Conservation (phyloP, 35 echinoderm and acorn worm species). For the Hemicentrotus pulcherrimus region DNA sequence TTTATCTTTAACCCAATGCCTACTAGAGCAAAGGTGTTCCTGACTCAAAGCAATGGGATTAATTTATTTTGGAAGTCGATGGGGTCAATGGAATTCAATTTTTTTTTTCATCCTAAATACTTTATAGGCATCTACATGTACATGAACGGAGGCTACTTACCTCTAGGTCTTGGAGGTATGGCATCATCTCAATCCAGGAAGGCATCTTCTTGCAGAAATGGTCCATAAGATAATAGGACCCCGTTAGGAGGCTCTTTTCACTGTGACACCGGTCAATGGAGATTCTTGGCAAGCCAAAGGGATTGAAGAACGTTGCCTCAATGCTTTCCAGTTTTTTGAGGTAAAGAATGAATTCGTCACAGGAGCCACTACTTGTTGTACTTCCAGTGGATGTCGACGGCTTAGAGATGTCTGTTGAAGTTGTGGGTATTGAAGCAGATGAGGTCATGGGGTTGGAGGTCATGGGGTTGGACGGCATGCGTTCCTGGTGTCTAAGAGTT, state of each 20-base stretch:
- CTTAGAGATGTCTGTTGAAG: not conserved
- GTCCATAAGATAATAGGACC: slow-evolving; percentile 60
- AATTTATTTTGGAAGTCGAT: no score
- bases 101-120: no score
- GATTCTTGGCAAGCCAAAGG: slow-evolving; percentile 36
- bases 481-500: not conserved
- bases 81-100: no score
- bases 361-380: slow-evolving; percentile 39
- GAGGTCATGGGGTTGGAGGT: not conserved
- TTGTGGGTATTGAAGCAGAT: not conserved
- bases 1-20: no score
- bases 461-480: not conserved
- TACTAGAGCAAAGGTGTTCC: no score
- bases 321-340: slow-evolving; percentile 54
- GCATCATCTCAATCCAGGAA: slow-evolving; percentile 63
- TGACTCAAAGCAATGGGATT: no score
- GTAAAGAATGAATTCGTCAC: not conserved
- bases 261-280: slow-evolving; percentile 28
- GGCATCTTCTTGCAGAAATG: slow-evolving; percentile 62
- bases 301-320: slow-evolving; percentile 40
- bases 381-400: not conserved
- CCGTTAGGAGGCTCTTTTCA: slow-evolving; percentile 54
- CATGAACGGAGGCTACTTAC: slow-evolving; percentile 19
- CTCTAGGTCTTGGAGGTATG: slow-evolving; percentile 71
- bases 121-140: no score